Evolutionary conservation across 2,888 invertebrate genomes (phyloP).

Genomic region (Ferrisia virgata): DNA sequence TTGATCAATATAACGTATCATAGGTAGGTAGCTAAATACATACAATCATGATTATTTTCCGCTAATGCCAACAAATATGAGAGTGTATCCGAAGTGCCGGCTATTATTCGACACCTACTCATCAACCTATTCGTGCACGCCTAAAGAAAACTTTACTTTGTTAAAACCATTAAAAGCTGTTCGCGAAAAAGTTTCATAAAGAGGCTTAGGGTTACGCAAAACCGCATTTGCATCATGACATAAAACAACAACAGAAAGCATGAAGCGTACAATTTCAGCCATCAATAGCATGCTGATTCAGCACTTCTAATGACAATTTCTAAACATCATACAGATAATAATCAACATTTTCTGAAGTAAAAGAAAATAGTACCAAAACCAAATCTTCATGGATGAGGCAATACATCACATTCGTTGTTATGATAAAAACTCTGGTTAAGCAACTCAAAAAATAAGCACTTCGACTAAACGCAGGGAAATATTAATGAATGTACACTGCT

Average conservation of each 20-base stretch:
- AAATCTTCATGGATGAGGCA: not conserved
- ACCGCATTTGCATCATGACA: not conserved
- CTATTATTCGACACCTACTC: not conserved
- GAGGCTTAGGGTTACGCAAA: not conserved
- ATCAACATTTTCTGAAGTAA: not conserved
- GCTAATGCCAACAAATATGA: no score
- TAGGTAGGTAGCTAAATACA: no score
- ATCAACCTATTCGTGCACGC: not conserved
- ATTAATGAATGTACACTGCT: not conserved
- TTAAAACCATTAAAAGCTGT: not conserved
- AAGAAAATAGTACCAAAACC: not conserved
- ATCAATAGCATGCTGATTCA: constrained; percentile 5
- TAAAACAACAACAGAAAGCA: not conserved
- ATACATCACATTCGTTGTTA: not conserved
- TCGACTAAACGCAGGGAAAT: not conserved
- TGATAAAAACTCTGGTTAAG: not conserved
- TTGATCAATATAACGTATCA: no score
- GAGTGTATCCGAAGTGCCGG: no score
- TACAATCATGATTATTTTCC: no score
- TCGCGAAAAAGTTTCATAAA: not conserved
- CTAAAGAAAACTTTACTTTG: constrained; percentile 10
- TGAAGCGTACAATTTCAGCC: constrained; percentile 12
- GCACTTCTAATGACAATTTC: not conserved
- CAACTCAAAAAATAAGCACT: constrained; percentile 9
- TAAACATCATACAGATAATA: not conserved